Base-by-base conservation (phyloP, 2,888 invertebrate species). In the Coremacera marginata region DNA sequence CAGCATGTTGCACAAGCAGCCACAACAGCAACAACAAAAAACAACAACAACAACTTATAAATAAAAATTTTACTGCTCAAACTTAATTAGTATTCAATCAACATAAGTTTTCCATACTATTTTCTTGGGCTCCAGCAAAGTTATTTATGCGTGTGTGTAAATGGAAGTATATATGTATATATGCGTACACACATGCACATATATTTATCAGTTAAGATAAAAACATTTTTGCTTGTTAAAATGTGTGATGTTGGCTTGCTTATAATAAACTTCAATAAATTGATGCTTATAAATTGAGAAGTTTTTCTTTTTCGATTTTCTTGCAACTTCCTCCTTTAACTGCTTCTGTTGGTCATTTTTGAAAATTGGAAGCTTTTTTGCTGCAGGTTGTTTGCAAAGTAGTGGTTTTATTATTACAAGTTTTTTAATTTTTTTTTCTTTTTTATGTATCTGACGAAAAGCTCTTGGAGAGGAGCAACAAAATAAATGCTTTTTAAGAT, bases 11-110 rank as follows among this genome's bases (percentile, higher is more conserved):
- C 44, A 44, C 11, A 11, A 11, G 44, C 14, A 44, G 14, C 74
- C 22, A 74, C 37, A 49, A 25, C 14, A 31, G n/a, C 9, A 63
- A 34, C 31, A 63, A 14, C 14, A 55, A 14, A 31, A 27, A 22
- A 27, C 19, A 55, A 55, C 55, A 8, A 31, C 63, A 63, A 7
- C 31, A 31, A 31, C 16, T 44, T 34, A 27, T 16, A 63, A 27
- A 63, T 16, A 31, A 27, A 63, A 63, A 34, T n/a, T 68, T 37
- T 14, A n/a, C n/a, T 22, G 14, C 49, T 49, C 68, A 68, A 81
- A 81, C 81, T 81, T 81, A 81, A 81, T 81, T 81, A 81, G 81
- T 81, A 80, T 81, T 81, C 81, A 81, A 81, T 81, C 81, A 80
- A 81, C 81, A 81, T 79, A 78, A 79, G 80, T 22, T 51, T 68